Conservation (phyloP, 2,113 vertebrate species). For the Chloebia gouldiae region DNA sequence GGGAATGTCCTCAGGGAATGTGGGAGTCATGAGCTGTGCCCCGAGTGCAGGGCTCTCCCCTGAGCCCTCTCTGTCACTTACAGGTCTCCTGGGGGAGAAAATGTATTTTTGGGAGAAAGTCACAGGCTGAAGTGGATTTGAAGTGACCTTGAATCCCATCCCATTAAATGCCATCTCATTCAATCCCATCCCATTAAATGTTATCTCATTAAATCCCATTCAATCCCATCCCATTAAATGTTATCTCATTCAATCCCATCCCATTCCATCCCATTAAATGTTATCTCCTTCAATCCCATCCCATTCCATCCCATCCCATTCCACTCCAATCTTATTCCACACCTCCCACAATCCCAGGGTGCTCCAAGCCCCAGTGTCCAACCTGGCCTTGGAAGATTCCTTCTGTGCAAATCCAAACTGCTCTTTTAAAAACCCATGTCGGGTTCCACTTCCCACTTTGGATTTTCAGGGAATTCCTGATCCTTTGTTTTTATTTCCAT, state of each 20-base stretch:
- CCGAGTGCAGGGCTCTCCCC: background rate
- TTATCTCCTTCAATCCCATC: too few relatives aligned
- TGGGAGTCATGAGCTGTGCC: fast-evolving
- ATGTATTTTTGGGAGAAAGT: background rate
- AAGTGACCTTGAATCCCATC: background rate
- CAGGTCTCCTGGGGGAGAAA: background rate
- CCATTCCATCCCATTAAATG: background rate
- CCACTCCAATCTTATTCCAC: background rate
- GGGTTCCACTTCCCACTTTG: background rate
- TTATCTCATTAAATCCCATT: background rate
- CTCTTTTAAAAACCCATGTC: fast-evolving
- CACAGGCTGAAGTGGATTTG: background rate
- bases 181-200: background rate
- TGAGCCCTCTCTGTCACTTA: background rate
- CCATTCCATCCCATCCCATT: background rate
- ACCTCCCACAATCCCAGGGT: background rate
- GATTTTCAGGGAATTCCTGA: background rate
- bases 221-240: background rate
- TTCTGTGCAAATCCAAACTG: background rate
- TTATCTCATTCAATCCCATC: background rate
- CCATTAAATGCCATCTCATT: background rate
- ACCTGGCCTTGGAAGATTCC: too few relatives aligned
- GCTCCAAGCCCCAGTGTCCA: background rate
- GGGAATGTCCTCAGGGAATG: background rate
- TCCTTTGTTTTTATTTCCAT: background rate